Conservation (phyloP, 2,113 vertebrate species). For the Pogona vitticeps region DNA sequence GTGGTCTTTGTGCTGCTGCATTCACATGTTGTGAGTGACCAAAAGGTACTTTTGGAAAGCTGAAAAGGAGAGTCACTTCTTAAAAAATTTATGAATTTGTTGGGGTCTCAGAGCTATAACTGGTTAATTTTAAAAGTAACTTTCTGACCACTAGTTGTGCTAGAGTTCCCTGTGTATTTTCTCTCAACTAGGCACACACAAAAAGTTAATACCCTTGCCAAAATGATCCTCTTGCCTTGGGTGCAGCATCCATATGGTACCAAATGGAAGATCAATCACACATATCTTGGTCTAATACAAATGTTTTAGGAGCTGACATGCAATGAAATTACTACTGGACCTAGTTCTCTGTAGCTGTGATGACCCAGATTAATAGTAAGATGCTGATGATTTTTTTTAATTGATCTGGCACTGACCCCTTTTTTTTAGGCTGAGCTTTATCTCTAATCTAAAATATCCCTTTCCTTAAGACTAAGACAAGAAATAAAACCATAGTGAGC, state of each 20-base stretch:
- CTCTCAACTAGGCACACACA: background rate
- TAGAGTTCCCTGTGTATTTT: background rate
- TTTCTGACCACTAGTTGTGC: background rate
- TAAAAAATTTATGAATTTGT: no score
- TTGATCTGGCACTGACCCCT: background rate
- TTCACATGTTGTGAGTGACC: no score
- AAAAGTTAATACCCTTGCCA: background rate
- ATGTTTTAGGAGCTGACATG: background rate
- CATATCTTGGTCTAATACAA: background rate
- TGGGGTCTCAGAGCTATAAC: background rate
- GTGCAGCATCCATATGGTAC: background rate
- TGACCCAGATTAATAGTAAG: background rate
- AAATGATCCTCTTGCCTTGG: background rate
- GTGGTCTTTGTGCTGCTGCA: no score
- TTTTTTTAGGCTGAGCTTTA: conserved; percentile 2
- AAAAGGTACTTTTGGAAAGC: no score
- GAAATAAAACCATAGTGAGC: conserved; percentile 13
- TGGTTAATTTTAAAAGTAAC: no score
- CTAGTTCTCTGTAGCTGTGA: background rate
- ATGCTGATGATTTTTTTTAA: background rate
- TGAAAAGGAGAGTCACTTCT: no score
- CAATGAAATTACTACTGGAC: background rate
- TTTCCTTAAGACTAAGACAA: conserved; percentile 25
- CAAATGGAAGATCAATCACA: background rate
- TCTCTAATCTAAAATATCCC: conserved; percentile 37